A percentile compares a stretch with the other conserved stretches of the same genome.
phyloP scores from a whole-genome alignment of 2,113 vertebrate species.

The Anarhynchus alexandrinus region DNA sequence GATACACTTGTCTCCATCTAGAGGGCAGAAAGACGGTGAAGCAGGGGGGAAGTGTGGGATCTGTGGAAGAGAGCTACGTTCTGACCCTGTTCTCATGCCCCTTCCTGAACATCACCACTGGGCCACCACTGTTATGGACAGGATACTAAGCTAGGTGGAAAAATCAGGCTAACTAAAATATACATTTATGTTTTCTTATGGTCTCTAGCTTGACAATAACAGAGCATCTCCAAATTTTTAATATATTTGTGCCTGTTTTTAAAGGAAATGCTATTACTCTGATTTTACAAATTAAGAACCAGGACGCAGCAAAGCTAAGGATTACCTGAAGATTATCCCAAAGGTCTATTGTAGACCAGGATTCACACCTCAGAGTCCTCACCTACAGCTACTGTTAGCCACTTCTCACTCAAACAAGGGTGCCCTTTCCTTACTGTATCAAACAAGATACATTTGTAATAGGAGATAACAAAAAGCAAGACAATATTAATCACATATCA shows the following conservation, averaged over 20 bases:
- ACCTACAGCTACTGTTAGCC: neutral
- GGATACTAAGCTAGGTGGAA: neutral
- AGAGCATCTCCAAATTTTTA: neutral
- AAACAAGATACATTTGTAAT: neutral
- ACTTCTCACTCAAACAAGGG: neutral
- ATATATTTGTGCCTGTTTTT: neutral
- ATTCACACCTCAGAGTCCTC: neutral
- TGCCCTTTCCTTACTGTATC: neutral
- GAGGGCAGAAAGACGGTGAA: neutral
- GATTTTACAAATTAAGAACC: neutral
- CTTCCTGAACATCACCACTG: neutral
- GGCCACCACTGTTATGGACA: neutral
- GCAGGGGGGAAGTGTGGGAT: rapidly evolving
- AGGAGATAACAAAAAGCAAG: neutral
- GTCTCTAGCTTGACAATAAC: neutral
- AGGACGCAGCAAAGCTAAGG: neutral
- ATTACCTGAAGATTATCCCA: neutral
- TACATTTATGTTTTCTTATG: neutral
- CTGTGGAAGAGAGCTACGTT: neutral
- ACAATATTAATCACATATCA: neutral
- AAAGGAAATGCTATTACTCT: neutral
- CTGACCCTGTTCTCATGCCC: neutral
- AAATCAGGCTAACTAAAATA: neutral
- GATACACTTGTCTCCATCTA: neutral
- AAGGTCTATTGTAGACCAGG: neutral